Evolutionary conservation across 2,888 invertebrate genomes (phyloP), one percentile per base, ranked within the genome.

Genomic region (Dusona sp.): DNA sequence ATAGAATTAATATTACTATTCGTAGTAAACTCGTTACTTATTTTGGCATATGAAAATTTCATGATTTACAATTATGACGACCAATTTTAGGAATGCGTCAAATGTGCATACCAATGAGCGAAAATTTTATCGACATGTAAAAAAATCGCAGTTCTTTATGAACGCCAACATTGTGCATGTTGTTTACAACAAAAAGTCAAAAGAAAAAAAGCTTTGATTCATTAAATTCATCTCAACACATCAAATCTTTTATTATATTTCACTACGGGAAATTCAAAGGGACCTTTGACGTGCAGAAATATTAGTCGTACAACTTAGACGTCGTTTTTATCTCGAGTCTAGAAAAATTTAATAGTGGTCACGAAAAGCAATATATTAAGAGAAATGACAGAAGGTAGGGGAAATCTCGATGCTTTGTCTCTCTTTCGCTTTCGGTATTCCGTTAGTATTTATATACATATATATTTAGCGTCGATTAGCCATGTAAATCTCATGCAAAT

Each of bases 401-500:
- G 67, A 75, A 65, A 74, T 13, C 29, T 29, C 19, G 4, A 29
- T 33, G 42, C 51, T 67, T 22, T 45, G 57, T 82, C 45, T 64
- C 36, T 78, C 73, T 22, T 16, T 67, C 51, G 54, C 48, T 67
- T 33, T 48, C 42, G 72, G 67, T 38, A 64, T 19, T 36, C 38
- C 54, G 57, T 16, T 16, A 1, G 51, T 73, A 80, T 81, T 67
- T 73, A 67, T 79, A 79, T 80, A 64, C 19, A 33, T 67, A 57
- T 67, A 67, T 67, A 54, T 83, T 61, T 13, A 29, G 61, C 64
- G 65, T 72, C 89, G 89, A 90, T 90, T 90, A 90, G 88, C 87
- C 89, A 92, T 92, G 92, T 89, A 93, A 91, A 93, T 92, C 90
- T 89, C 89, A 93, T 92, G 93, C 92, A 93, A 93, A 93, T 93